Percentiles rank a stretch among this genome's conserved stretches.
phyloP scores from a whole-genome alignment of 2,888 invertebrate genomes.

The Serrognathus titanus region DNA sequence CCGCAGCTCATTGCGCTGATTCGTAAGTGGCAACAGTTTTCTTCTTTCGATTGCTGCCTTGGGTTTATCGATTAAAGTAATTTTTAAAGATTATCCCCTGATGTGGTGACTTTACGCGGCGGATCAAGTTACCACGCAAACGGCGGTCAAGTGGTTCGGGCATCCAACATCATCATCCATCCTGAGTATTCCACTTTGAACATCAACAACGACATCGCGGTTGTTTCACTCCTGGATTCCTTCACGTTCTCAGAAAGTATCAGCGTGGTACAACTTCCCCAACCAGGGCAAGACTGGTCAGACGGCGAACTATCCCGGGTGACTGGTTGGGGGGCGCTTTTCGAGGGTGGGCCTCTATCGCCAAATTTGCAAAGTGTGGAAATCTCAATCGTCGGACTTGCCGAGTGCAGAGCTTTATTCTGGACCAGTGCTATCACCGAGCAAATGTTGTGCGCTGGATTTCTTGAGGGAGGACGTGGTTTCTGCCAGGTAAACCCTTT shows the following conservation, averaged over 20 bases:
- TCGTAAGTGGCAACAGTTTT: not conserved
- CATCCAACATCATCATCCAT: not conserved
- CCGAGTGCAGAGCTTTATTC: slow-evolving; percentile 19
- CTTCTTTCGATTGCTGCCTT: no score
- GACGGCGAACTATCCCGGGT: slow-evolving; percentile 6
- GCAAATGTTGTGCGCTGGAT: slow-evolving; percentile 6
- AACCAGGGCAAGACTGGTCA: not conserved
- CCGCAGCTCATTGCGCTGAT: slow-evolving; percentile 19
- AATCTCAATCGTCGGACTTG: slow-evolving; percentile 20
- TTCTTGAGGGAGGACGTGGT: not conserved
- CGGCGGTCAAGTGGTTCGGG: slow-evolving; percentile 11
- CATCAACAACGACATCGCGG: slow-evolving; percentile 20
- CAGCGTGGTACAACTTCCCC: slow-evolving; percentile 6
- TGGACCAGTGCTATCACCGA: slow-evolving; percentile 33
- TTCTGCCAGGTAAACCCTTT: not conserved
- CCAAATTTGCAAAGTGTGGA: slow-evolving; percentile 19
- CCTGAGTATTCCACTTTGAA: slow-evolving; percentile 9
- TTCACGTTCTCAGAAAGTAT: slow-evolving; percentile 4
- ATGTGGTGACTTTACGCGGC: slow-evolving; percentile 10
- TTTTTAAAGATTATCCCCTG: no score
- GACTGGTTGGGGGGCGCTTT: slow-evolving; percentile 17
- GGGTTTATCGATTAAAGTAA: no score
- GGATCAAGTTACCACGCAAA: slow-evolving; percentile 15
- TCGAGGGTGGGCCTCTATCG: slow-evolving; percentile 11
- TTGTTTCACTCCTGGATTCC: slow-evolving; percentile 7